Base-by-base conservation (phyloP, 2,113 vertebrate species). In the Pyrgilauda ruficollis region DNA sequence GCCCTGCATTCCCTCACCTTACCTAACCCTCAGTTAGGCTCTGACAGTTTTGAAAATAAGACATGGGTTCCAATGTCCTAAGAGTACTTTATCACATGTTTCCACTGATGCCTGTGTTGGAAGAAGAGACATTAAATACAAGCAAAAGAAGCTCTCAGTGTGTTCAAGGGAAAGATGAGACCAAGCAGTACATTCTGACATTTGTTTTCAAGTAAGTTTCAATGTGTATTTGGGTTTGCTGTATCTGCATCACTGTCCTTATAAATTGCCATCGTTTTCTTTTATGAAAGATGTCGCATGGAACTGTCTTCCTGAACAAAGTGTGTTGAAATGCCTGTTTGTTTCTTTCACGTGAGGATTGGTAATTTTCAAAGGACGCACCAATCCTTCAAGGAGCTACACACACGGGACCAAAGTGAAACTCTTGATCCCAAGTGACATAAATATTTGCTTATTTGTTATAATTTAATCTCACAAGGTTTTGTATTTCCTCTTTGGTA, bases 261-360 rank as follows among this genome's bases (percentile, higher is more conserved):
- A 86, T 58, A 96, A 75, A 90, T 33, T 87, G 83, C 74, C 88
- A 91, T 70, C 85, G 43, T 52, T 94, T 93, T 68, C 33, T 87
- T 87, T 82, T 24, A 46, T 26, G n/a, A 64, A 61, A 91, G 81
- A 70, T 18, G 43, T 24, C 5, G 3, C 4, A 24, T 55, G 61
- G 76, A 80, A 90, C 14, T 44, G 31, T 76, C 33, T 59, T 83
- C 41, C 58, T 26, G 27, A 78, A 64, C 16, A 23, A 74, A 44
- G 11, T 18, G 13, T 19, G 15, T 23, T 72, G 67, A 85, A 90
- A 61, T 30, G 41, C 13, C 41, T 46, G 8, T 41, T 86, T 69
- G 15, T 52, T 89, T 75, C 50, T 50, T 76, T 64, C 46, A 31
- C 16, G 33, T 22, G 11, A 81, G 23, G 22, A 63, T 0, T 64